These are phyloP conservation scores for Laspeyria flexula DNA, from an alignment of 2,888 invertebrate species.

Conservation along the genomic window DNA sequence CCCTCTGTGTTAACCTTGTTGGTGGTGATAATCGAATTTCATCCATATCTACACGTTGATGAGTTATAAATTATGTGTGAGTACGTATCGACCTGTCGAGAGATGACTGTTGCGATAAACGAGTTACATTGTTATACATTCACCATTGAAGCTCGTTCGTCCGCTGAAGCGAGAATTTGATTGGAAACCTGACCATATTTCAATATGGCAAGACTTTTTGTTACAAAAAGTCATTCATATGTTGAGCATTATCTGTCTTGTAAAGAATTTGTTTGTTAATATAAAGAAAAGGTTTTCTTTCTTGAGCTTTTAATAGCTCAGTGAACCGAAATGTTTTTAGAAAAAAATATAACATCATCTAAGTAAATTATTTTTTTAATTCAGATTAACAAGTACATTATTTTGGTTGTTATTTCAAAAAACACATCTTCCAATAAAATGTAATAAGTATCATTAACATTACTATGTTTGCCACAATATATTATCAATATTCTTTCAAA, in stretches of 20 bases:
- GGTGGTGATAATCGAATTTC: constrained; percentile 26
- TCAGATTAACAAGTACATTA: no score
- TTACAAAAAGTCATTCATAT: neutral
- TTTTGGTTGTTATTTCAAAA: no score
- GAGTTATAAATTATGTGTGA: constrained; percentile 29
- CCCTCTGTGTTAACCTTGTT: constrained; percentile 11
- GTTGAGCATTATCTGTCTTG: no score
- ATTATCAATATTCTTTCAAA: no score
- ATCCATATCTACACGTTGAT: constrained; percentile 18
- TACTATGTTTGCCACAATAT: no score
- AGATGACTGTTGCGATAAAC: constrained; percentile 26
- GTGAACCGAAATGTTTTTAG: no score
- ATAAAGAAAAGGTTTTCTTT: no score
- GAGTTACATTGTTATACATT: constrained; percentile 33
- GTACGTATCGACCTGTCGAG: constrained; percentile 18
- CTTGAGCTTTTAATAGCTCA: no score
- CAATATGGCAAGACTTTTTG: constrained; percentile 11
- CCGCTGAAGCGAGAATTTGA: constrained; percentile 28
- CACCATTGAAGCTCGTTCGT: constrained; percentile 21
- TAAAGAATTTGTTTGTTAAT: constrained; percentile 2
- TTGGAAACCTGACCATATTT: constrained; percentile 25
- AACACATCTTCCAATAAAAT: no score
- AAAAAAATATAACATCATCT: no score
- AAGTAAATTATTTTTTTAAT: no score
- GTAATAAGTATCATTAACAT: no score